Base-by-base conservation (phyloP, 2,888 invertebrate genomes). In the Troglohyphantes excavatus region DNA sequence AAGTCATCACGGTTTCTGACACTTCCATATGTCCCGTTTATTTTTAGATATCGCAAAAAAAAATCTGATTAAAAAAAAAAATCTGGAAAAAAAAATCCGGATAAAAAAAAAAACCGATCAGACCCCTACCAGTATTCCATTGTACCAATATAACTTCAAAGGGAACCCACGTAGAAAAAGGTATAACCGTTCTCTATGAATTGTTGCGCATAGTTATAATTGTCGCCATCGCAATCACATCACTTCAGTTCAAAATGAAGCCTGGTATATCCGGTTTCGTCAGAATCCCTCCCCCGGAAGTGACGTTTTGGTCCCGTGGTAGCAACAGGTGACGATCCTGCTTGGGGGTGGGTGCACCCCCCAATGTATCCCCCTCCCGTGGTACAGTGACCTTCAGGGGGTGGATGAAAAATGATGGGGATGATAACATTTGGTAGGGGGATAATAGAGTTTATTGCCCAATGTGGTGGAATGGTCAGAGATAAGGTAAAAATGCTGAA, bases 381-480 rank as follows among this genome's bases (percentile, higher is more conserved):
- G 87, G 81, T 75, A 88, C 81, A 88, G 81, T 82, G 81, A 88
- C 88, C 88, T 88, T 88, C 81, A 67, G 67, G 72, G 68, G 33
- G 33, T 29, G 33, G 33, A 68, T 68, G 33, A 33, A 68, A 53
- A 53, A 53, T 53, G 53, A 53, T n/a, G 53, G 13, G 53, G 72
- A 26, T 26, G 72, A 46, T 26, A 23, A 39, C 33, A 26, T 33
- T 33, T 23, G 26, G 27, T 23, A 53, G 46, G 46, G 46, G 53
- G 53, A 46, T 53, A 53, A 53, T 46, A 5, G 26, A 53, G 46
- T 53, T 61, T 26, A 63, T 63, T 26, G 23, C 63, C 23, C 61
- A 21, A 61, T 21, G 39, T 39, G 39, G 17, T 53, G 53, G 17
- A 65, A 65, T 65, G 65, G 65, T 65, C 65, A 39, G 3, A 39